phyloP scores from a whole-genome alignment of 1,140 invertebrate genomes.

The Drosophila orena region DNA sequence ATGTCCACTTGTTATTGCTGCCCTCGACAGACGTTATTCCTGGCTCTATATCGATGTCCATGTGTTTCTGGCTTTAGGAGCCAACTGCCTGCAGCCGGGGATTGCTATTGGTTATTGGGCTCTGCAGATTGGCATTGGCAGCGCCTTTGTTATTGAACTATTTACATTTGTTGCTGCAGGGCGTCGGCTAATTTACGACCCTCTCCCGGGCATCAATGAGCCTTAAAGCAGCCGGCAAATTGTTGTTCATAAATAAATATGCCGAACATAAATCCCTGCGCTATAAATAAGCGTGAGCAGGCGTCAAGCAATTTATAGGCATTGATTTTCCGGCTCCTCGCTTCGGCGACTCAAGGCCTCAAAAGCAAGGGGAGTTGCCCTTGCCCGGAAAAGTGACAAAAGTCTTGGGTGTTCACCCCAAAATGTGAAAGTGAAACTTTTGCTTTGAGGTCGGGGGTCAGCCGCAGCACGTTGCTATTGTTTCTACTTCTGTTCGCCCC shows the following conservation, averaged over 20 bases:
- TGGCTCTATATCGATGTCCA: slow-evolving; percentile 5
- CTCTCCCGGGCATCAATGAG: slow-evolving; percentile 47
- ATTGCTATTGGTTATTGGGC: slow-evolving; percentile 44
- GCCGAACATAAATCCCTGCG: slow-evolving; percentile 67
- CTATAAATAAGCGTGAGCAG: slow-evolving; percentile 67
- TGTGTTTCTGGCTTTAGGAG: not conserved
- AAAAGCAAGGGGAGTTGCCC: not conserved
- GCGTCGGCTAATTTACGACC: slow-evolving; percentile 70
- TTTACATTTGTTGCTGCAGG: slow-evolving; percentile 80
- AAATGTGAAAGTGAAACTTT: slow-evolving; percentile 68
- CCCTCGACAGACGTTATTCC: slow-evolving; percentile 54
- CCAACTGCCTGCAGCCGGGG: slow-evolving; percentile 43
- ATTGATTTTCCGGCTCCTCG: slow-evolving; percentile 60
- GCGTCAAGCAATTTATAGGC: slow-evolving; percentile 66
- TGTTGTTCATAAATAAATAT: slow-evolving; percentile 82
- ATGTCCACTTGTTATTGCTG: slow-evolving; percentile 80
- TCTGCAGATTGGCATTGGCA: slow-evolving; percentile 28
- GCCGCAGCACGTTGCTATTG: slow-evolving; percentile 61
- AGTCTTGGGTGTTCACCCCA: slow-evolving; percentile 22
- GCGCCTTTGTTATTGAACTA: slow-evolving; percentile 80
- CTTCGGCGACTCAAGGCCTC: not conserved
- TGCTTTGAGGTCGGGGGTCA: slow-evolving; percentile 25
- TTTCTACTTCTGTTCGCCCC: not conserved
- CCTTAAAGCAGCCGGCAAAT: slow-evolving; percentile 77
- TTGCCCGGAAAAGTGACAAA: slow-evolving; percentile 55